Evolutionary conservation across 2,113 vertebrate species (phyloP).

Genomic region (Calyptomena viridis): DNA sequence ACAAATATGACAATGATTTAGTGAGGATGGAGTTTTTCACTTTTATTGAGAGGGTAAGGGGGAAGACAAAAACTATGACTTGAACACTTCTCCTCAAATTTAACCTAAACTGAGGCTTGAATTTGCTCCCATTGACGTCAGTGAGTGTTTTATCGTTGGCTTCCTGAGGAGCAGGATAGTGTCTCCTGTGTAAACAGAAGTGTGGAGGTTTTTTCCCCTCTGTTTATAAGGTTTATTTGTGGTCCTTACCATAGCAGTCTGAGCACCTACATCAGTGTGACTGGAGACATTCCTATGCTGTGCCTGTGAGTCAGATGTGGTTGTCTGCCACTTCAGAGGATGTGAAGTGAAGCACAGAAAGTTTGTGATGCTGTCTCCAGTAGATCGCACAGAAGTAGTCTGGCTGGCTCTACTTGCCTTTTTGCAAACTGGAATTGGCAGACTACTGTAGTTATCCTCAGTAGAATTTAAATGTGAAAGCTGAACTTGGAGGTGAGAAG

Average conservation of each 20-base stretch:
- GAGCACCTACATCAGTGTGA: not conserved
- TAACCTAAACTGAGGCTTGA: slow-evolving; percentile 37
- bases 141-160: not conserved
- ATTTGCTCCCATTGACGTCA: slow-evolving; percentile 40
- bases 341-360: not conserved
- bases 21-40: slow-evolving; percentile 20
- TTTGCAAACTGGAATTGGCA: slow-evolving; percentile 11
- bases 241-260: not conserved
- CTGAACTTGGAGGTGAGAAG: slow-evolving; percentile 44
- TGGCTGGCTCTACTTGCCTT: not conserved
- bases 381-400: slow-evolving; percentile 31
- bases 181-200: not conserved
- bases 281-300: not conserved
- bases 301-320: not conserved
- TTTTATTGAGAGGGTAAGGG: slow-evolving; percentile 16
- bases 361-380: not conserved
- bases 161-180: not conserved
- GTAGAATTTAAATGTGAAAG: slow-evolving; percentile 44
- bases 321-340: not conserved
- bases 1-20: slow-evolving; percentile 54
- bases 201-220: not conserved
- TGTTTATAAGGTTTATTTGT: not conserved
- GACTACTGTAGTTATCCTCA: not conserved
- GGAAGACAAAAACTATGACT: slow-evolving; percentile 29
- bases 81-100: not conserved